phyloP scores from a whole-genome alignment of 1,140 invertebrate genomes.

The Reticulitermes speratus region DNA sequence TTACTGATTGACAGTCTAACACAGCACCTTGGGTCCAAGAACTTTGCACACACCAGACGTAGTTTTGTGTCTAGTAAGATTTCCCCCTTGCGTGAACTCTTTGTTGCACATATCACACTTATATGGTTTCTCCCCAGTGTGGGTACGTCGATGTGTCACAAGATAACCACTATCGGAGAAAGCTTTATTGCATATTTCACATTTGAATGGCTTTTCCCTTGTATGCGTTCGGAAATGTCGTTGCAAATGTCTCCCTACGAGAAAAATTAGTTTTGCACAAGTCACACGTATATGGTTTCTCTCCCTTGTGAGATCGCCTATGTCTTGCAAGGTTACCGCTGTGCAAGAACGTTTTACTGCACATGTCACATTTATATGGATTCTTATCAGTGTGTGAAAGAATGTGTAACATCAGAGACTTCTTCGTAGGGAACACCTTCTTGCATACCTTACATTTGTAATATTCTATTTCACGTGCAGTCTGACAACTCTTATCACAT shows the following conservation, averaged over 20 bases:
- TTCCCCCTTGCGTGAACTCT: constrained; percentile 52
- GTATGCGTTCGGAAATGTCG: background rate
- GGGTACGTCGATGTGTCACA: constrained; percentile 45
- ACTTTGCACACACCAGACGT: too few relatives aligned
- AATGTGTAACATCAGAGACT: background rate
- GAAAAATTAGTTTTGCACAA: background rate
- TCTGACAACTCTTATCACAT: too few relatives aligned
- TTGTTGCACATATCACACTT: constrained; percentile 52
- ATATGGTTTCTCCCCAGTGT: constrained; percentile 52
- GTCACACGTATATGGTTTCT: constrained; percentile 8
- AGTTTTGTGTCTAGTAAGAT: constrained; percentile 46
- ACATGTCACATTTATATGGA: constrained; percentile 14
- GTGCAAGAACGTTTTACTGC: background rate
- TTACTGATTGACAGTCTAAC: too few relatives aligned
- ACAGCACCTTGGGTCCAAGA: too few relatives aligned
- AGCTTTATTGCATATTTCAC: constrained; percentile 57
- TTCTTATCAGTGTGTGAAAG: background rate
- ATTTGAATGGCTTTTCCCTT: constrained; percentile 45
- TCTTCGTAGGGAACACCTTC: background rate
- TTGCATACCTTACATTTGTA: background rate
- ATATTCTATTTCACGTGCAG: too few relatives aligned
- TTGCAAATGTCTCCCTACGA: background rate
- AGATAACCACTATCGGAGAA: constrained; percentile 49
- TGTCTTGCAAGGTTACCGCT: background rate
- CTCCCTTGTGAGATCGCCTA: background rate